Base-by-base conservation (phyloP, 2,888 invertebrate species). In the Cheilosia variabilis region DNA sequence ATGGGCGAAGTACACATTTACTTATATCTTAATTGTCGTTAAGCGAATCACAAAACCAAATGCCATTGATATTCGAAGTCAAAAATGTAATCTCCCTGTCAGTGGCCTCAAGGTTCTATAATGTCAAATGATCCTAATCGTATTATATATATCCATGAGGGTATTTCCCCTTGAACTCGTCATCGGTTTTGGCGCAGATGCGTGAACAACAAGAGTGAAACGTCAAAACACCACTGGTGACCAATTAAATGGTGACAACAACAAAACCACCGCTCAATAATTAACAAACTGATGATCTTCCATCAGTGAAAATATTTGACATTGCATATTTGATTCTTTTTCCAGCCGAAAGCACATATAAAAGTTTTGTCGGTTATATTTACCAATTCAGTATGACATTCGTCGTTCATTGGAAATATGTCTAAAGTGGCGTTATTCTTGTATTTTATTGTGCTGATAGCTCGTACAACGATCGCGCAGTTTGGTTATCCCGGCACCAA, bases 141-240 rank as follows among this genome's bases (percentile, higher is more conserved):
- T 15, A 2, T 9, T 45, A 4, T 45, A 37, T 9, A 27, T 13
- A 47, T 47, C 15, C 43, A 63, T 72, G 43, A 19, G 50, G 75
- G 84, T 63, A 76, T 68, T 66, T 81, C 72, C 86, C 86, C 86
- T 68, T 86, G 76, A 81, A 81, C 75, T 73, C 72, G 43, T 62
- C 71, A 55, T 58, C 52, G 60, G 24, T 7, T 65, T 13, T 50
- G 43, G 37, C 2, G 4, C 5, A 15, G 52, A 55, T 17, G 43
- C 17, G 19, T 17, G 45, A 22, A n/a, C 43, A 52, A 45, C 27
- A 47, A 55, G 5, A 69, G 2, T n/a, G 17, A 13, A 53, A 75
- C 24, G 37, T 37, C 37, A 50, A 77, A 60, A 57, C 34, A 41
- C 41, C 50, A 27, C 57, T 19, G 13, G 60, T 47, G 63, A 24